A percentile compares a stretch with the other conserved stretches of the same genome.
These are phyloP conservation scores for Caenorhabditis japonica DNA, from an alignment of 2,888 invertebrate species.

Conservation along the genomic window DNA sequence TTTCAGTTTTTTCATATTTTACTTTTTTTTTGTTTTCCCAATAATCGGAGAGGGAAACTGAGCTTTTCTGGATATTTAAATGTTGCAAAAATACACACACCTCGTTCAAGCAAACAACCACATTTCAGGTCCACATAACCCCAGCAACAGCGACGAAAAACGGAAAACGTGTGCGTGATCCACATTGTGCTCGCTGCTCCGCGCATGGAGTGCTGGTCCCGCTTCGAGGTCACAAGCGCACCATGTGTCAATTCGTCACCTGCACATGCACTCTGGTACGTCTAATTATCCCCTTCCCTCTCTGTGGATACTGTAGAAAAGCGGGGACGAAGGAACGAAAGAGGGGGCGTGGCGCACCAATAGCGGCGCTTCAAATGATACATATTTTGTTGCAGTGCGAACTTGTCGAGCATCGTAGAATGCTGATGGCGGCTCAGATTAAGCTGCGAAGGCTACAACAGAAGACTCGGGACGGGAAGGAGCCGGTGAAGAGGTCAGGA, in stretches of 20 bases:
- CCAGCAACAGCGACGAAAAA: constrained; percentile 7
- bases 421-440: constrained; percentile 75
- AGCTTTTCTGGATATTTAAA: too few relatives aligned
- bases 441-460: constrained; percentile 69
- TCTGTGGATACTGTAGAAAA: constrained; percentile 8
- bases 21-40: too few relatives aligned
- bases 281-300: neutral
- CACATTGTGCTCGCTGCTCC: constrained; percentile 75
- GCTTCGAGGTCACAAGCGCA: constrained; percentile 74
- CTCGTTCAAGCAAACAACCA: too few relatives aligned
- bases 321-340: too few relatives aligned
- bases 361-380: constrained; percentile 1
- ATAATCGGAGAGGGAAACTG: too few relatives aligned
- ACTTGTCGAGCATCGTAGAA: constrained; percentile 72
- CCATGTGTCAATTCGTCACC: constrained; percentile 64
- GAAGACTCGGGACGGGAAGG: constrained; percentile 36
- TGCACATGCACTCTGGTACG: constrained; percentile 71
- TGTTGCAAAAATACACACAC: too few relatives aligned
- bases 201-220: constrained; percentile 72
- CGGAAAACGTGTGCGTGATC: constrained; percentile 65
- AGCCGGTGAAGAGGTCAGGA: constrained; percentile 4
- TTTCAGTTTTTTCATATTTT: too few relatives aligned
- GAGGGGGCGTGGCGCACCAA: constrained; percentile 2
- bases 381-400: constrained; percentile 66
- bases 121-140: constrained; percentile 23